phyloP scores from a whole-genome alignment of 2,888 invertebrate species.

The Taphrorychus bicolor region DNA sequence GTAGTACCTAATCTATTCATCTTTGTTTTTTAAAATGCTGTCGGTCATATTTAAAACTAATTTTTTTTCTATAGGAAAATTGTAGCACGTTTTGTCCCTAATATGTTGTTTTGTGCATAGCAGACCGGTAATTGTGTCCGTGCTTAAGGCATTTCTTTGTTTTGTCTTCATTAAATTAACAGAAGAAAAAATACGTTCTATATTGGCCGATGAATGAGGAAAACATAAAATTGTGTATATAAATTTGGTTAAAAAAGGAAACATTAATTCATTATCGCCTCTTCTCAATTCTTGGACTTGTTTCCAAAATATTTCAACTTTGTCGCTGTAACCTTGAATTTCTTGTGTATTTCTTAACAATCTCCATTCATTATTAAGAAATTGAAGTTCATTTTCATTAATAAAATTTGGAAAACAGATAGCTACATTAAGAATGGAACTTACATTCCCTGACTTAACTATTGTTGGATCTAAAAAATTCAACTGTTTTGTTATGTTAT shows the following conservation, averaged over 20 bases:
- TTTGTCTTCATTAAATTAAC: constrained; percentile 9
- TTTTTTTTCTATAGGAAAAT: too few species aligned
- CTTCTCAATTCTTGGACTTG: background rate
- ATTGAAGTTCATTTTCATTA: constrained; percentile 1
- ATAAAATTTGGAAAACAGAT: constrained; percentile 7
- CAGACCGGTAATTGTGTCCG: background rate
- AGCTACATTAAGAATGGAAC: constrained; percentile 6
- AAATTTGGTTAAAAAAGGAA: constrained; percentile 2
- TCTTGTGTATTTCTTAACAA: background rate
- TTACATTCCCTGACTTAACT: background rate
- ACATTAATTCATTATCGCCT: constrained; percentile 4
- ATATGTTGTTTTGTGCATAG: too few species aligned
- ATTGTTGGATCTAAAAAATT: constrained; percentile 1
- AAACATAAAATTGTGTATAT: constrained; percentile 2
- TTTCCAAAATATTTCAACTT: background rate
- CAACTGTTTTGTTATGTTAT: constrained; percentile 7
- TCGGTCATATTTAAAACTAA: too few species aligned
- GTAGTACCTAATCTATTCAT: too few species aligned
- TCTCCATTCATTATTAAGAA: constrained; percentile 11
- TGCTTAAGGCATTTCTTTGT: background rate
- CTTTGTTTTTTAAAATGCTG: too few species aligned
- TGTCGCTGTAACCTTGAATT: background rate
- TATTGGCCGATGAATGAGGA: constrained; percentile 16
- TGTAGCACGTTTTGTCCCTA: too few species aligned
- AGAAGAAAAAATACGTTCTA: constrained; percentile 4